Evolutionary conservation across 2,113 vertebrate genomes (phyloP).

Genomic region (Anguilla japonica): DNA sequence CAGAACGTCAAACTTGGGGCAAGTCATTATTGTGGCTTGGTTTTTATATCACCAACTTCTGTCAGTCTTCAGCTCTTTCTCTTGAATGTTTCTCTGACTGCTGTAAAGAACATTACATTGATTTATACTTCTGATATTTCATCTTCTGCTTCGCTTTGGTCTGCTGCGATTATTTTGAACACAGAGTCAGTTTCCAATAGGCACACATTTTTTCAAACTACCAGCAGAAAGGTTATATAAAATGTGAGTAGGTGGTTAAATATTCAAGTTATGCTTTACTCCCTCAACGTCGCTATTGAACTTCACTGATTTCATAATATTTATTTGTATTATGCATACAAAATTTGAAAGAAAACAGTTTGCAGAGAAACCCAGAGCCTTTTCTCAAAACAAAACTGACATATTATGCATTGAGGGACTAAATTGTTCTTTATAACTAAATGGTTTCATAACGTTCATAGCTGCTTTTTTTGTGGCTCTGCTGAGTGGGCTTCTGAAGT

Average conservation of each 20-base stretch:
- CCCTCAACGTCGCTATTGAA: not conserved
- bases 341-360: not conserved
- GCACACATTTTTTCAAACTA: not conserved
- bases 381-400: not conserved
- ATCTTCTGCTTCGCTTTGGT: not conserved
- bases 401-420: not conserved
- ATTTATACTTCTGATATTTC: not conserved
- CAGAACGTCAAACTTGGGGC: not conserved
- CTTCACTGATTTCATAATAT: not conserved
- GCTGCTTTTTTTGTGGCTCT: not conserved
- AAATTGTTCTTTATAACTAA: not conserved
- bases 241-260: slow-evolving; percentile 3
- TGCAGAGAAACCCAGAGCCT: not conserved
- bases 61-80: not conserved
- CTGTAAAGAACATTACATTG: not conserved
- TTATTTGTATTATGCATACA: not conserved
- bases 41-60: not conserved
- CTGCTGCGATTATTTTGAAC: not conserved
- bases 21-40: not conserved
- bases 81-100: not conserved
- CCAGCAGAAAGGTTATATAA: not conserved
- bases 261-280: not conserved
- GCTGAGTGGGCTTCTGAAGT: not conserved
- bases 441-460: not conserved
- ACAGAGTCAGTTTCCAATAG: not conserved